These are phyloP conservation scores for Podarcis lilfordi DNA, from an alignment of 2,797 vertebrate genomes.

Conservation along the genomic window DNA sequence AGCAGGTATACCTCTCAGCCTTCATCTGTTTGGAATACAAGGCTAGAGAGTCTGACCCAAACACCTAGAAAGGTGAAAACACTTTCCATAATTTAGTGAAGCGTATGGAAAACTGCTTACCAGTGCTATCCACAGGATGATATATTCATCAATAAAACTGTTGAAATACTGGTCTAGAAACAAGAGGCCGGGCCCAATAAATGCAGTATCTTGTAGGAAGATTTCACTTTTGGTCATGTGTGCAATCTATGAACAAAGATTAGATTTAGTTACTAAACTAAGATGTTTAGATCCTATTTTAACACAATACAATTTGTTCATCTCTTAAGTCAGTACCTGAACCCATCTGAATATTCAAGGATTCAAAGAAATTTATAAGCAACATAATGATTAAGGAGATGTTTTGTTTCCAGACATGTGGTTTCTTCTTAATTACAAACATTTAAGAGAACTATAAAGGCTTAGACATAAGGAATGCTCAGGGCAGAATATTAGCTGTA, in stretches of 20 bases:
- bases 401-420: background rate
- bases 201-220: constrained; percentile 90
- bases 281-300: background rate
- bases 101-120: constrained; percentile 72
- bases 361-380: background rate
- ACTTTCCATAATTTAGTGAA: background rate
- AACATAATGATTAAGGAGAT: no score
- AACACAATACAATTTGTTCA: background rate
- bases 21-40: constrained; percentile 9
- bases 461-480: background rate
- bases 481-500: background rate
- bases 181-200: constrained; percentile 93
- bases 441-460: background rate
- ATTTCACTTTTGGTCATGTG: constrained; percentile 99
- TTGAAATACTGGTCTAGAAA: constrained; percentile 98
- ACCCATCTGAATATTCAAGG: background rate
- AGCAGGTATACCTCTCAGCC: background rate
- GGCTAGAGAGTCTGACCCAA: background rate
- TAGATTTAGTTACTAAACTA: background rate
- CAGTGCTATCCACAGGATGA: constrained; percentile 94
- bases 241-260: constrained; percentile 82
- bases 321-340: background rate
- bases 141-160: constrained; percentile 92
- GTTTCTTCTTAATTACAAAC: background rate
- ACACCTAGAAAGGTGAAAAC: background rate